phyloP scores from a whole-genome alignment of 2,113 vertebrate genomes.

The Rhinolophus sinicus region DNA sequence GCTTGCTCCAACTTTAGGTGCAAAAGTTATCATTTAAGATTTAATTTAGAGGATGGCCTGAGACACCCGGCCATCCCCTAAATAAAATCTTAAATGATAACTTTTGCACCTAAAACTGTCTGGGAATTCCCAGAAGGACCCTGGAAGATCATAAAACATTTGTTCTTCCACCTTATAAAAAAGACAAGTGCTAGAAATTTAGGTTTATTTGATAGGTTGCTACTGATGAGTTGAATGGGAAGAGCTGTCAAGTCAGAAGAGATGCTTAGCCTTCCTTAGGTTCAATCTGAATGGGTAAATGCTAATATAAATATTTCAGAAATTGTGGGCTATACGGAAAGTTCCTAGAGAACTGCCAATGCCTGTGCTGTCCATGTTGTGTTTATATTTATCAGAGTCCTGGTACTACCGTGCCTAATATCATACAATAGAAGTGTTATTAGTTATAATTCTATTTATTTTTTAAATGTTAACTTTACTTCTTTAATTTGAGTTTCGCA shows the following conservation, averaged over 20 bases:
- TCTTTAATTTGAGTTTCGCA: background rate
- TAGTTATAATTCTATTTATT: background rate
- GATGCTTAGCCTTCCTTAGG: background rate
- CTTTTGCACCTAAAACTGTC: background rate
- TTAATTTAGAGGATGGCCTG: no score
- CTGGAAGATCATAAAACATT: background rate
- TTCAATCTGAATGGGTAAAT: background rate
- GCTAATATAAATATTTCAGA: background rate
- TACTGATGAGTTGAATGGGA: background rate
- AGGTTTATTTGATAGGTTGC: background rate
- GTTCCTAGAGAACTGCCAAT: background rate
- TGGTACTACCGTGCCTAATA: background rate
- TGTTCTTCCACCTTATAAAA: background rate
- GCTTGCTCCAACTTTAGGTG: no score
- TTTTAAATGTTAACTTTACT: background rate
- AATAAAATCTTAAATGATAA: constrained; percentile 12
- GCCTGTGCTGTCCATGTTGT: background rate
- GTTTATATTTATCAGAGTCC: background rate
- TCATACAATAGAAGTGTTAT: background rate
- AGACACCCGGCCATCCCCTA: background rate
- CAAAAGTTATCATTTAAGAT: no score
- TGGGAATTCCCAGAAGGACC: background rate
- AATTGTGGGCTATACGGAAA: background rate
- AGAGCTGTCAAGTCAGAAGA: background rate
- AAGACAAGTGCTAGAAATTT: background rate